A percentile compares a stretch with the other conserved stretches of the same genome.
These are phyloP conservation scores for Scyliorhinus canicula DNA, from an alignment of 2,797 vertebrate genomes.

Conservation along the genomic window DNA sequence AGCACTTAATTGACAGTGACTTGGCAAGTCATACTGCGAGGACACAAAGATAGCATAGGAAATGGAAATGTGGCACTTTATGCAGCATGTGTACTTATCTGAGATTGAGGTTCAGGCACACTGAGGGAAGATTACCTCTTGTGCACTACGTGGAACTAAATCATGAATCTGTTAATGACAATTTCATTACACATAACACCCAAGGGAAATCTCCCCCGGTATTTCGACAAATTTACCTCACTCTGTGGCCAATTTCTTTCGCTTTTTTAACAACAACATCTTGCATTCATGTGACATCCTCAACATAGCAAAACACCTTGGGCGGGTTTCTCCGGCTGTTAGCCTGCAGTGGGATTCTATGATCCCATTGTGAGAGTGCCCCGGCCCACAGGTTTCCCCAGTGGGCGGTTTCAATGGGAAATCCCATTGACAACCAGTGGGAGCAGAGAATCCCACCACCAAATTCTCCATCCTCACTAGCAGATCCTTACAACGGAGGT, in stretches of 20 bases:
- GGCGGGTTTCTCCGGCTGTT: too few relatives aligned
- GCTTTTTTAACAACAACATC: neutral
- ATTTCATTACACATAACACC: neutral
- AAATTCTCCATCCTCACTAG: too few relatives aligned
- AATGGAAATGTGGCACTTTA: neutral
- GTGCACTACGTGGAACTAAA: neutral
- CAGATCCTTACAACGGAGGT: too few relatives aligned
- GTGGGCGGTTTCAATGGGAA: too few relatives aligned
- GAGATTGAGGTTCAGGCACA: neutral
- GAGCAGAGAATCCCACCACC: too few relatives aligned
- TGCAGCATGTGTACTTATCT: neutral
- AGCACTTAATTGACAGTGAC: neutral
- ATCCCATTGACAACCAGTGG: too few relatives aligned
- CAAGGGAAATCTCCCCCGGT: neutral
- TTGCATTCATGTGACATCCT: neutral
- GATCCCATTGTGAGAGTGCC: too few relatives aligned
- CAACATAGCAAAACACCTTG: neutral
- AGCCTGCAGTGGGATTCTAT: too few relatives aligned
- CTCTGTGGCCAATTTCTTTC: neutral
- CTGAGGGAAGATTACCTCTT: neutral
- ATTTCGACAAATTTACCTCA: neutral
- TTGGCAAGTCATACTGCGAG: neutral
- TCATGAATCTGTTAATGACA: neutral
- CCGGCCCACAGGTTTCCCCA: too few relatives aligned
- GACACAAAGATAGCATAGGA: neutral